A percentile compares a stretch with the other conserved stretches of the same genome.
phyloP scores from a whole-genome alignment of 2,797 vertebrate species.

The Tragopan temminckii region DNA sequence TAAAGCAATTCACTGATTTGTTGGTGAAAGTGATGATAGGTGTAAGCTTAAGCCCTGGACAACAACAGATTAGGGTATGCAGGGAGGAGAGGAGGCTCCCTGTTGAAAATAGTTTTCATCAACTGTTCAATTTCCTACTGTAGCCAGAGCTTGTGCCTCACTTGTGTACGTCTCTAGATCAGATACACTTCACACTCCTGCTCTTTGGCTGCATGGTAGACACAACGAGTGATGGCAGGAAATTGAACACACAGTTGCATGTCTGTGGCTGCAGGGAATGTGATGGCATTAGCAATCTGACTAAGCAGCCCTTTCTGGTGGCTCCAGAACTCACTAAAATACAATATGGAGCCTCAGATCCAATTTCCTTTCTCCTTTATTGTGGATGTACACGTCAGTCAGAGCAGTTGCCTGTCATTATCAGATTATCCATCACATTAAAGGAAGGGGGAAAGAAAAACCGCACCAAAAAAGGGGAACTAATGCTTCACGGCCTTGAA shows the following conservation, averaged over 20 bases:
- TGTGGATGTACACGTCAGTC: not conserved
- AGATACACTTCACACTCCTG: slow-evolving; percentile 47
- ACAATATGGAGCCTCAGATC: slow-evolving; percentile 15
- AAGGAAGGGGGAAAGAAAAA: slow-evolving; percentile 42
- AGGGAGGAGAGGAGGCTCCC: not conserved
- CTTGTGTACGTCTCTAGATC: slow-evolving; percentile 5
- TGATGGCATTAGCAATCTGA: not conserved
- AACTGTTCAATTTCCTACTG: slow-evolving; percentile 37
- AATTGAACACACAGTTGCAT: slow-evolving; percentile 42
- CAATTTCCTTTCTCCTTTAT: slow-evolving; percentile 72
- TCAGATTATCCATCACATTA: slow-evolving; percentile 68
- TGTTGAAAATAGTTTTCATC: slow-evolving; percentile 1
- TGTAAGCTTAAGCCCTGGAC: not conserved
- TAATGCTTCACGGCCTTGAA: slow-evolving; percentile 57
- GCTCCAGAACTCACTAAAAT: slow-evolving; percentile 23
- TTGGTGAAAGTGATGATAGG: not conserved
- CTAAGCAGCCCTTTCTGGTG: slow-evolving; percentile 33
- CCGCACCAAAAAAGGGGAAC: slow-evolving; percentile 33
- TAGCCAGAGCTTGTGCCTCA: slow-evolving; percentile 24
- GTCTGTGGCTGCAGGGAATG: not conserved
- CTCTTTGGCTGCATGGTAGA: not conserved
- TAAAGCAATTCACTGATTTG: not conserved
- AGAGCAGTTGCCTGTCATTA: not conserved
- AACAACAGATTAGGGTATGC: not conserved
- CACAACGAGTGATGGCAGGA: slow-evolving; percentile 51